Conservation (phyloP, 1,140 invertebrate species). For the Lerema accius region DNA sequence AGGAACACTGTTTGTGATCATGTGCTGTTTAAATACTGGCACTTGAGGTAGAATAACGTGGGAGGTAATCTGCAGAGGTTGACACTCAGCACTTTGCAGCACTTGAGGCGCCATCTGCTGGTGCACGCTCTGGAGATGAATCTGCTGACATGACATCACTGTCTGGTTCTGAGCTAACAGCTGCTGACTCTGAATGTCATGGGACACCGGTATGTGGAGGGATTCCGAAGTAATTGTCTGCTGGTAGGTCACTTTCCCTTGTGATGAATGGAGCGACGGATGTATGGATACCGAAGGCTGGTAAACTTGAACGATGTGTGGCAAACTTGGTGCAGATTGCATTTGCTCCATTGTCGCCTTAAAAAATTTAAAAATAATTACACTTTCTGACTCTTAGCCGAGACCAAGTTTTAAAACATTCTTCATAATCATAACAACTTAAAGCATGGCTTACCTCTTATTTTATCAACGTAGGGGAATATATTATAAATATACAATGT, state of each 20-base stretch:
- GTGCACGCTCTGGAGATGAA: slow-evolving; percentile 59
- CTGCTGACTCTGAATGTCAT: slow-evolving; percentile 51
- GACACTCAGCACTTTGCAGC: slow-evolving; percentile 55
- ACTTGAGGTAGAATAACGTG: slow-evolving; percentile 67
- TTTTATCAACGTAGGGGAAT: no score
- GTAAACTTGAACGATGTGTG: slow-evolving; percentile 69
- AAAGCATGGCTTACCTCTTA: no score
- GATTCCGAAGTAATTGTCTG: slow-evolving; percentile 61
- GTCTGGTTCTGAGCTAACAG: slow-evolving; percentile 62
- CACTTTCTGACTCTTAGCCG: no score
- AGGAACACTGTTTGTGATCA: slow-evolving; percentile 53
- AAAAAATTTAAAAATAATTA: no score
- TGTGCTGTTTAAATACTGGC: slow-evolving; percentile 60
- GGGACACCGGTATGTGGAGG: slow-evolving; percentile 57
- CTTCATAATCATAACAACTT: no score
- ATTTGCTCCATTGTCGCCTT: slow-evolving; percentile 66
- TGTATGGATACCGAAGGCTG: slow-evolving; percentile 58
- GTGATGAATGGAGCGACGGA: slow-evolving; percentile 50
- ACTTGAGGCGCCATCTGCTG: slow-evolving; percentile 53
- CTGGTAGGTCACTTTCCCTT: slow-evolving; percentile 64
- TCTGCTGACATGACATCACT: slow-evolving; percentile 68
- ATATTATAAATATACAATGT: no score
- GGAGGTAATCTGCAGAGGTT: slow-evolving; percentile 58
- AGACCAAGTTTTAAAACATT: no score
- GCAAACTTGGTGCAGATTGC: slow-evolving; percentile 51